Conservation (phyloP, 2,113 vertebrate species). For the Colistium nudipinnis region DNA sequence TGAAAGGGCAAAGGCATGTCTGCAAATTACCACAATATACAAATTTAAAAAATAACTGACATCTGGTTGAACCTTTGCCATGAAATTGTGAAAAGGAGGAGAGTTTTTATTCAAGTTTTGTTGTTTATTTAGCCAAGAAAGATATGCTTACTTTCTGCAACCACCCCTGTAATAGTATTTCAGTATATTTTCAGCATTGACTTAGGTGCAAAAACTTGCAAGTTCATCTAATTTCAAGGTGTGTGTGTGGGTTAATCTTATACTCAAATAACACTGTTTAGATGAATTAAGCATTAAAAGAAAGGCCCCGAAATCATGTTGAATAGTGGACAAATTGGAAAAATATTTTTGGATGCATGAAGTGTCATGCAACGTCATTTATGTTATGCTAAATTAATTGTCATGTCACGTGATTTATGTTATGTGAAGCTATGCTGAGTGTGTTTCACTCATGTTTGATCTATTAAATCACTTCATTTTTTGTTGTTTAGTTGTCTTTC, state of each 20-base stretch:
- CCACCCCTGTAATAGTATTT: background rate
- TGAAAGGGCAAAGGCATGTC: background rate
- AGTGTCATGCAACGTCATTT: too few relatives aligned
- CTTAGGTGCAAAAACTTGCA: background rate
- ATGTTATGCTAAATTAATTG: too few relatives aligned
- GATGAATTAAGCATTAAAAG: background rate
- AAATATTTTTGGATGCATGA: too few relatives aligned
- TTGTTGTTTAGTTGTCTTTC: too few relatives aligned
- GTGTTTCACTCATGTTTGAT: too few relatives aligned
- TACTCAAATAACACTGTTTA: background rate
- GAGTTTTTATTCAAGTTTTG: background rate
- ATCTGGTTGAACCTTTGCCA: background rate
- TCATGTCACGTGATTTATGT: too few relatives aligned
- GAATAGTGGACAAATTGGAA: conserved; percentile 8
- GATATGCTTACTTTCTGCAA: background rate
- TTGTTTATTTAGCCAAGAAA: background rate
- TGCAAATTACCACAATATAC: background rate
- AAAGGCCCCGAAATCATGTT: background rate
- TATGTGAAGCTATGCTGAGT: too few relatives aligned
- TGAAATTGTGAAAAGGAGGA: background rate
- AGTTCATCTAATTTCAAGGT: background rate
- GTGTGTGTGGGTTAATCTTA: background rate
- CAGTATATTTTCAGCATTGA: background rate
- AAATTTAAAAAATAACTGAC: too few relatives aligned
- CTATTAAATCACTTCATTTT: too few relatives aligned